These are phyloP conservation scores for Echinops telfairi DNA, from an alignment of 2,113 vertebrate genomes.

Conservation along the genomic window DNA sequence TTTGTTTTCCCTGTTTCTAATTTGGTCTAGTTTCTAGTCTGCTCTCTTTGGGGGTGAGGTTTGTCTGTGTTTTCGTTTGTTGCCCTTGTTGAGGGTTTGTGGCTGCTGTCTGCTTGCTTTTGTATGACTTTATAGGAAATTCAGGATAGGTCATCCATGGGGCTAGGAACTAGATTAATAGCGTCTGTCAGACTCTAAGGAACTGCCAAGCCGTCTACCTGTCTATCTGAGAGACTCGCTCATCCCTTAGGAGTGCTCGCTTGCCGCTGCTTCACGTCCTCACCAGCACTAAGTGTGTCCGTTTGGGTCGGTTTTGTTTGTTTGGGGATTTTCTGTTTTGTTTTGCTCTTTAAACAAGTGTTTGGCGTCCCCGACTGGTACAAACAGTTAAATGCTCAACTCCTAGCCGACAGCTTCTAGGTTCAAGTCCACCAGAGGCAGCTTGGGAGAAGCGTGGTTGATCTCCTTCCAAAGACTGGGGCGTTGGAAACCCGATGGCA, in stretches of 20 bases:
- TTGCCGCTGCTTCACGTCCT: neutral
- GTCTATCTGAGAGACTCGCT: neutral
- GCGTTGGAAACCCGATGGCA: neutral
- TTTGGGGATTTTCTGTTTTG: neutral
- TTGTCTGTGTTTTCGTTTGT: too few species aligned
- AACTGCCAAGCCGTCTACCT: neutral
- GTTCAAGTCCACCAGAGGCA: neutral
- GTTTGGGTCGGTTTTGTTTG: neutral
- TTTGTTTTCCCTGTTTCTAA: too few species aligned
- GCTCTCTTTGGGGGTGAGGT: too few species aligned
- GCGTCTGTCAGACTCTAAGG: neutral
- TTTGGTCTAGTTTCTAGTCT: too few species aligned
- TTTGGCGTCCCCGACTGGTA: neutral
- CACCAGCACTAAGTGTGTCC: neutral
- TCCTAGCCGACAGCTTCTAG: neutral
- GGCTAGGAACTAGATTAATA: too few species aligned
- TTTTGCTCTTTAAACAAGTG: neutral
- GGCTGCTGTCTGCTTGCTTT: too few species aligned
- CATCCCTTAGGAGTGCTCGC: neutral
- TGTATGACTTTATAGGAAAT: too few species aligned
- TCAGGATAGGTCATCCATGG: too few species aligned
- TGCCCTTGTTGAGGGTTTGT: too few species aligned
- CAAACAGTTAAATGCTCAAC: neutral
- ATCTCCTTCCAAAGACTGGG: neutral
- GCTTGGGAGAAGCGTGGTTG: neutral